phyloP scores from a whole-genome alignment of 1,140 invertebrate species.

The Drosophila willistoni region DNA sequence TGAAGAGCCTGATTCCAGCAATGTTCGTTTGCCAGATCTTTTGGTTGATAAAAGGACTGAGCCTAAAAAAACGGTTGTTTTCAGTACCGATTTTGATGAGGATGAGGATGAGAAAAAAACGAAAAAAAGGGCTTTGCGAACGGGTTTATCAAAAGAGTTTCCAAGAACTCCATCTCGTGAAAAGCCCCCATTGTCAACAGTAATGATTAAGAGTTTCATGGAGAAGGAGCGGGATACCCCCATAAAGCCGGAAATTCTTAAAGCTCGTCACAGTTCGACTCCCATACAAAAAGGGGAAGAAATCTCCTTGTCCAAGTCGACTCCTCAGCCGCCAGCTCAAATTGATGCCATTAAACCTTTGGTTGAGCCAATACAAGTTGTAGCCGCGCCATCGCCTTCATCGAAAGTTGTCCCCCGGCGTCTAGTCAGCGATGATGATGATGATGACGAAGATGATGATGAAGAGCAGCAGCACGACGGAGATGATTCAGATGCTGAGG shows the following conservation, averaged over 20 bases:
- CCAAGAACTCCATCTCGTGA: constrained; percentile 67
- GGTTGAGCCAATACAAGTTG: constrained; percentile 8
- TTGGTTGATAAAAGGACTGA: not conserved
- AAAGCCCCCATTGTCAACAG: not conserved
- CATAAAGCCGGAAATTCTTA: not conserved
- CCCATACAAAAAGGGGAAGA: constrained; percentile 41
- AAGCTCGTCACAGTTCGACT: constrained; percentile 58
- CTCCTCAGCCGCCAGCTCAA: constrained; percentile 24
- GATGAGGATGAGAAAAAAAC: constrained; percentile 18
- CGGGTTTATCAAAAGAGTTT: constrained; percentile 7
- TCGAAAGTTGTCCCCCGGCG: not conserved
- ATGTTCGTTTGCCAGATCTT: not conserved
- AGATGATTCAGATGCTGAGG: constrained; percentile 12
- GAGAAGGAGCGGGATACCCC: constrained; percentile 24
- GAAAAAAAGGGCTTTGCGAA: constrained; percentile 19
- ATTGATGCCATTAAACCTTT: constrained; percentile 54
- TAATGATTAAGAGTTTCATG: not conserved
- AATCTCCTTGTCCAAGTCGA: not conserved
- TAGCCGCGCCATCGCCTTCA: not conserved
- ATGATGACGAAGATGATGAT: constrained; percentile 15
- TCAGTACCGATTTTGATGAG: constrained; percentile 10
- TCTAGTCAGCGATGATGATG: constrained; percentile 31
- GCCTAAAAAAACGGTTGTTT: constrained; percentile 45
- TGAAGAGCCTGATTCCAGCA: not conserved
- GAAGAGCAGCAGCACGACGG: not conserved